Conservation (phyloP, 2,113 vertebrate genomes). For the Cololabis saira region DNA sequence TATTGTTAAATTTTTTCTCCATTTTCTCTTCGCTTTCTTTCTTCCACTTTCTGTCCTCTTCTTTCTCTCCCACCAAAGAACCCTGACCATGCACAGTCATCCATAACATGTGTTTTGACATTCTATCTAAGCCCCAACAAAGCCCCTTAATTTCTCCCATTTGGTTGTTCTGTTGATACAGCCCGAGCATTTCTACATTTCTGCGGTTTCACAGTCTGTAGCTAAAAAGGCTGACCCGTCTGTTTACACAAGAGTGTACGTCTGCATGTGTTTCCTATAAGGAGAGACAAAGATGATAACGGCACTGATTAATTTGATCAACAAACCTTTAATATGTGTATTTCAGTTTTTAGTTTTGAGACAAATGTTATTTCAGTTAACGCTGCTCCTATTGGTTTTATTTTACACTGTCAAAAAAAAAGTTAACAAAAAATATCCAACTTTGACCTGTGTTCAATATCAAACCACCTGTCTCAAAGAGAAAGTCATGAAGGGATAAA, state of each 20-base stretch:
- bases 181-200: conserved; percentile 49
- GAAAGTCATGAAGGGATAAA: conserved; percentile 7
- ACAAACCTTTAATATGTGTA: neutral
- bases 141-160: conserved; percentile 72
- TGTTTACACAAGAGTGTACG: neutral
- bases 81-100: conserved; percentile 56
- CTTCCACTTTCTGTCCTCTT: neutral
- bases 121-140: conserved; percentile 66
- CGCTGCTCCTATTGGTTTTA: too few species aligned
- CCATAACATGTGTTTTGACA: conserved; percentile 76
- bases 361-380: neutral
- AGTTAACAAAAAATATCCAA: too few species aligned
- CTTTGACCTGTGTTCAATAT: conserved; percentile 11
- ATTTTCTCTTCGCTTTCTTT: neutral
- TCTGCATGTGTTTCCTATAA: neutral
- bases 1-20: conserved; percentile 1
- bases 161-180: conserved; percentile 56
- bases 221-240: conserved; percentile 47
- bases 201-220: conserved; percentile 58
- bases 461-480: conserved; percentile 13
- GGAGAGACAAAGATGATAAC: neutral
- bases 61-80: conserved; percentile 13
- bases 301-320: conserved; percentile 37
- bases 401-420: too few species aligned
- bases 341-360: too few species aligned